Conservation (phyloP, 1,140 invertebrate species). For the Bombus fervidus region DNA sequence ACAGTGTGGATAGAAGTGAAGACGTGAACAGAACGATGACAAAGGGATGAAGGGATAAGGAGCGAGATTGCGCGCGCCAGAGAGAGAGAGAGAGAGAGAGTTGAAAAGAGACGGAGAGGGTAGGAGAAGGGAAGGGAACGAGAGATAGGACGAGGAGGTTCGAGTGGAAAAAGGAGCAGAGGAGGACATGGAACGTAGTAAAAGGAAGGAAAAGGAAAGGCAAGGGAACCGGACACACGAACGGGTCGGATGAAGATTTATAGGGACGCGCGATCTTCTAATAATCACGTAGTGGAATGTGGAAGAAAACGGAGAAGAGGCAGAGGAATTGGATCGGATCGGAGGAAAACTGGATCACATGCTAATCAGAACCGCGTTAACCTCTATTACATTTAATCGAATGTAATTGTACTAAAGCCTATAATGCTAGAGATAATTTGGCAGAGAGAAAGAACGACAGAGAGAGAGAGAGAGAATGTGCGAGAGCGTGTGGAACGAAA, state of each 20-base stretch:
- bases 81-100: background rate
- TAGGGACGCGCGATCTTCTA: slow-evolving; percentile 36
- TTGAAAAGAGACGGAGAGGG: background rate
- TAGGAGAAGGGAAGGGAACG: slow-evolving; percentile 17
- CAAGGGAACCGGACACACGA: slow-evolving; percentile 37
- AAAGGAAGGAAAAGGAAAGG: background rate
- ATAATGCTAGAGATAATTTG: slow-evolving; percentile 44
- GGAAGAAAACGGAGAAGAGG: slow-evolving; percentile 10
- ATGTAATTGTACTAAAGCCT: slow-evolving; percentile 80
- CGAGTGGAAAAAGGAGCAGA: background rate
- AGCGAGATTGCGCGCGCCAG: background rate
- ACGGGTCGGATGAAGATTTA: slow-evolving; percentile 61
- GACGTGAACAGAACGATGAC: slow-evolving; percentile 51
- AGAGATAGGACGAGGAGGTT: slow-evolving; percentile 15
- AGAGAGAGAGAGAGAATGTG: background rate
- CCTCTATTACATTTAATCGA: slow-evolving; percentile 82
- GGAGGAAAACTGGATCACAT: slow-evolving; percentile 78
- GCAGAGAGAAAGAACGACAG: background rate
- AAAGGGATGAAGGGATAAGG: slow-evolving; percentile 24
- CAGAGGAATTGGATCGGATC: slow-evolving; percentile 35
- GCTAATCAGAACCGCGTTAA: slow-evolving; percentile 83
- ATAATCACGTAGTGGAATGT: slow-evolving; percentile 41
- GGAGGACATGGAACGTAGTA: background rate
- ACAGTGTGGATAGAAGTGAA: slow-evolving; percentile 40
- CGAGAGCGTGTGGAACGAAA: background rate